Base-by-base conservation (phyloP, 2,113 vertebrate species). In the Euleptes europaea region DNA sequence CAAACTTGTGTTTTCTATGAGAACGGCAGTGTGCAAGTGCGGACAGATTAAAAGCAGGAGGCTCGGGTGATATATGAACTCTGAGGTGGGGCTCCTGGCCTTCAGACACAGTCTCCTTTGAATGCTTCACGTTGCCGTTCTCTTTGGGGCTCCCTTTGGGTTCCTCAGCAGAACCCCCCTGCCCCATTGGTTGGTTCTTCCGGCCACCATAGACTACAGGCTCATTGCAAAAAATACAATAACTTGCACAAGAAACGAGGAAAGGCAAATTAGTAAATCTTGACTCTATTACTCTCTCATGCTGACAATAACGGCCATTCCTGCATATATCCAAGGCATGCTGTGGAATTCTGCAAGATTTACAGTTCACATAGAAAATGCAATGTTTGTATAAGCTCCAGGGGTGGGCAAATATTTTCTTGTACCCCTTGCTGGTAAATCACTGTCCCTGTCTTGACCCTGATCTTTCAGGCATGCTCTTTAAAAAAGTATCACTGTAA, bases 11-110 rank as follows among this genome's bases (percentile, higher is more conserved):
- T 80, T 78, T 78, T 83, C 73, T 74, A 54, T 0, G 69, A 80
- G 80, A 85, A 88, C 93, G 74, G 28, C 35, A 13, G 1, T 80
- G 57, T 73, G 54, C 11, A 42, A 77, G 80, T 33, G 19, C 47
- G 84, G 89, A 73, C 71, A 86, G 38, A 65, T 26, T 71, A 85
- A 86, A n/a, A 0, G 42, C 31, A 7, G 23, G 83, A 67, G 77
- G 17, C 1, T 63, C 0, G 1, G 23, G 31, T 75, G 81, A 80
- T 10, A 73, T 70, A 84, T 15, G 42, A 90, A 28, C 79, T 28
- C 0, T 44, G 83, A 31, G 14, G 2, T 11, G 44, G 71, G 87
- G 79, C 42, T 86, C 47, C 31, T 84, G 33, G 84, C 44, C 2
- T 81, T 83, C 81, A 77, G 33, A 35, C 54, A 72, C 28, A 83